phyloP scores from a whole-genome alignment of 2,888 invertebrate species.

The Orthosia gracilis region DNA sequence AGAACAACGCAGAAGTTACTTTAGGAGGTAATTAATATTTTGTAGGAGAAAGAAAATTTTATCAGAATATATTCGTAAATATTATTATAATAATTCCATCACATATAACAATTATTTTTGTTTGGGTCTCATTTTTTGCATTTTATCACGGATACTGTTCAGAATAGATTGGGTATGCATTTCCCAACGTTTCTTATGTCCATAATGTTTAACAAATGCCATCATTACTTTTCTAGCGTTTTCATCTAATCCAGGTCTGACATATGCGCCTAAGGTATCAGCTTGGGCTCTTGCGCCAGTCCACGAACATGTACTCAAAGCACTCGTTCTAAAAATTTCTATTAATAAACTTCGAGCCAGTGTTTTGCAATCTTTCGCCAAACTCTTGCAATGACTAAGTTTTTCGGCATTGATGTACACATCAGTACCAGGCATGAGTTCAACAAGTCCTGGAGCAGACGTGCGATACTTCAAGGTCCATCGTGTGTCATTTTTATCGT shows the following conservation, averaged over 20 bases:
- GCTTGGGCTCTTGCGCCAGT: neutral
- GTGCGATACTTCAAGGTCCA: neutral
- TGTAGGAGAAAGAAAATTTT: neutral
- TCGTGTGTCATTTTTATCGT: neutral
- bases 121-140: neutral
- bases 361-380: neutral
- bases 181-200: neutral
- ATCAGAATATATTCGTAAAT: neutral
- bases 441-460: neutral
- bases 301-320: neutral
- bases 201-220: neutral
- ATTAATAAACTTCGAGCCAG: neutral
- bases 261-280: neutral
- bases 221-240: neutral
- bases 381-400: neutral
- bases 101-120: neutral
- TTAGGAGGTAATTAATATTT: neutral
- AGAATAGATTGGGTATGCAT: neutral
- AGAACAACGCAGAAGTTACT: neutral
- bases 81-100: neutral
- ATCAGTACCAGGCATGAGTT: neutral
- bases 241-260: neutral
- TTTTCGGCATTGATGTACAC: neutral
- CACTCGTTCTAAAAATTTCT: constrained; percentile 3
- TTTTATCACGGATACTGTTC: constrained; percentile 8